Evolutionary conservation across 2,888 invertebrate species (phyloP), one percentile per base, ranked within the genome.

Genomic region (Sipunculus nudus): DNA sequence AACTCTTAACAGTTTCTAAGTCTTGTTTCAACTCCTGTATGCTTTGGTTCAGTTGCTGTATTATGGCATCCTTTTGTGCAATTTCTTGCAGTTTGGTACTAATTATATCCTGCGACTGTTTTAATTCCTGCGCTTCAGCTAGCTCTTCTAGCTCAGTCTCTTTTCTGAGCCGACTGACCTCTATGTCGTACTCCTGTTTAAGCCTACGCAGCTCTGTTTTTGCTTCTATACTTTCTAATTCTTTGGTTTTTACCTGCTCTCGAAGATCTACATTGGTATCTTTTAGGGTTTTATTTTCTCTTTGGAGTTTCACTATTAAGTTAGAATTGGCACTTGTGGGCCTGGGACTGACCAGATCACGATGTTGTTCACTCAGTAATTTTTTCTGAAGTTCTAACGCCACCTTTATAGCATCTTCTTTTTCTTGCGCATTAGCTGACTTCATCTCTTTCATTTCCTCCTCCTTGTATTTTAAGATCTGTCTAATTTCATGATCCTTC

Each of bases 391-490:
- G 65, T 48, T 76, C 73, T 16, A 75, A 23, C 3, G 74, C 74
- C 35, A 67, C 55, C 31, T 68, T 68, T n/a, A 75, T 67, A 49
- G 73, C 71, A 59, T 69, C 72, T 23, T 78, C 74, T 52, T 73
- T 74, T 35, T 77, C 76, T 21, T 63, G 54, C 29, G 59, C 62
- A 25, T 70, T 67, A 38, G 66, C 68, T 10, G 63, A 56, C 38
- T 67, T 70, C n/a, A 75, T 40, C 16, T 73, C 67, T 50, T 64
- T 70, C 2, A 77, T 43, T 47, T 78, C 76, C 35, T 78, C 76
- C 25, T 79, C 79, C 47, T 74, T 76, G 49, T 76, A 74, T 59
- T 75, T 76, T 0, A 78, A 54, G 8, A 79, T 72, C 62, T 75
- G 72, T 55, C 76, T 71, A 10, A 79, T 40, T 59, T 79, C 79